Evolutionary conservation across 1,140 invertebrate genomes (phyloP).

Genomic region (Drosophila kohkoa): DNA sequence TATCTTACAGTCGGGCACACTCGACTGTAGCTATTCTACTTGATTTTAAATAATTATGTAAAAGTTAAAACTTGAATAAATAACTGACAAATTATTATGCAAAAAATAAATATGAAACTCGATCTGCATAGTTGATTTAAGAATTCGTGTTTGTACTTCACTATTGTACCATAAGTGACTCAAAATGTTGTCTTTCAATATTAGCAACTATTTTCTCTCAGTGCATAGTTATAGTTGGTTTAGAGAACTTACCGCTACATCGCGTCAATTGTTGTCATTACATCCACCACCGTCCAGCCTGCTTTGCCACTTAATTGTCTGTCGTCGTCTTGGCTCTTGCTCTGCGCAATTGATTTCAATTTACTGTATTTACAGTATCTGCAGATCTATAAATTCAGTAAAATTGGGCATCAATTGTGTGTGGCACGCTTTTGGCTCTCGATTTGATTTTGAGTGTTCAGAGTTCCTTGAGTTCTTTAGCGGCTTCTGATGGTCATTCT

Average conservation of each 20-base stretch:
- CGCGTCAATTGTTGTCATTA: slow-evolving; percentile 83
- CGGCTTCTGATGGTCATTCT: background rate
- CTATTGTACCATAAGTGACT: no score
- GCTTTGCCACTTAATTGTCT: slow-evolving; percentile 19
- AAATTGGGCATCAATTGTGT: slow-evolving; percentile 49
- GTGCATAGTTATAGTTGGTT: no score
- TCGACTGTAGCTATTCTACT: no score
- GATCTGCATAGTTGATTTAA: no score
- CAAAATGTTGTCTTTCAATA: no score
- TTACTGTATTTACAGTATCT: slow-evolving; percentile 55
- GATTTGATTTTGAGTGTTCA: slow-evolving; percentile 5
- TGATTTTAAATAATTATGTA: no score
- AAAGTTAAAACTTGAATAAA: no score
- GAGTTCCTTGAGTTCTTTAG: slow-evolving; percentile 4
- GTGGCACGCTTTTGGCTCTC: slow-evolving; percentile 57
- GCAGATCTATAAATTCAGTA: slow-evolving; percentile 61
- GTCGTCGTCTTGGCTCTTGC: slow-evolving; percentile 4
- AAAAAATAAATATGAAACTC: no score
- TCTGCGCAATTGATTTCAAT: slow-evolving; percentile 67
- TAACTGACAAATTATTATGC: no score
- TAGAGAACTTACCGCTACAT: slow-evolving; percentile 80
- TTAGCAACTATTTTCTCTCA: no score
- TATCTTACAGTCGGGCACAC: no score
- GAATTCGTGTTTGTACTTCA: no score
- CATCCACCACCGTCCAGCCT: slow-evolving; percentile 57